Evolutionary conservation across 2,113 vertebrate genomes (phyloP).

Genomic region (Galemys pyrenaicus): DNA sequence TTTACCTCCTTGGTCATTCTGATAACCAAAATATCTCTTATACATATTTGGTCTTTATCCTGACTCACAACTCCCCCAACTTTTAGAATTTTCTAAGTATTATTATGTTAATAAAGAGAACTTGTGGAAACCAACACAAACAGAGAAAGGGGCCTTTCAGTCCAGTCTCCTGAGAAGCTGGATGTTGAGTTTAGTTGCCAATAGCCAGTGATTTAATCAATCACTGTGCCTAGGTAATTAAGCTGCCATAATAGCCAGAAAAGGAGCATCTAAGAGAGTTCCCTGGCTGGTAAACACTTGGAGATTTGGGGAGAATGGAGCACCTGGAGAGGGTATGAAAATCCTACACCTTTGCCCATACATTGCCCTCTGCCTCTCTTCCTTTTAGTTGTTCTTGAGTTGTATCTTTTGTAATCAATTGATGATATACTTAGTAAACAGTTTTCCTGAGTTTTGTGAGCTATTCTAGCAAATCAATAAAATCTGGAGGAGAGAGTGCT

Average conservation of each 20-base stretch:
- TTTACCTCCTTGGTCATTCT: not conserved
- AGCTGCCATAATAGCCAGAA: not conserved
- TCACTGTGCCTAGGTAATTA: not conserved
- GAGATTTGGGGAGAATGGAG: not conserved
- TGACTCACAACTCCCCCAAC: not conserved
- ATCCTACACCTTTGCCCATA: not conserved
- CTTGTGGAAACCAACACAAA: not conserved
- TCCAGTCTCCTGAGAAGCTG: not conserved
- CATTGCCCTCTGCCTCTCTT: not conserved
- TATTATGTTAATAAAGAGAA: not conserved
- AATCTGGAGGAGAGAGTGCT: not conserved
- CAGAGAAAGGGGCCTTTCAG: not conserved
- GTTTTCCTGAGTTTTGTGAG: not conserved
- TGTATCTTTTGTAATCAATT: not conserved
- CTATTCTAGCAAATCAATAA: not conserved
- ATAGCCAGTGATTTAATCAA: not conserved
- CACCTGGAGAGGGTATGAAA: not conserved
- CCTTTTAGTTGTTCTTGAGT: not conserved
- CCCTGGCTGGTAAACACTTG: not conserved
- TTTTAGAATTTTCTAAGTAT: not conserved
- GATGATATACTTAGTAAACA: not conserved
- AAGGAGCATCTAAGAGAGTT: not conserved
- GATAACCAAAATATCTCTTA: not conserved
- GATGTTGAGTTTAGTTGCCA: not conserved
- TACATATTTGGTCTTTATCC: not conserved